Base-by-base conservation (phyloP, 2,113 vertebrate genomes). In the Tragulus kanchil region DNA sequence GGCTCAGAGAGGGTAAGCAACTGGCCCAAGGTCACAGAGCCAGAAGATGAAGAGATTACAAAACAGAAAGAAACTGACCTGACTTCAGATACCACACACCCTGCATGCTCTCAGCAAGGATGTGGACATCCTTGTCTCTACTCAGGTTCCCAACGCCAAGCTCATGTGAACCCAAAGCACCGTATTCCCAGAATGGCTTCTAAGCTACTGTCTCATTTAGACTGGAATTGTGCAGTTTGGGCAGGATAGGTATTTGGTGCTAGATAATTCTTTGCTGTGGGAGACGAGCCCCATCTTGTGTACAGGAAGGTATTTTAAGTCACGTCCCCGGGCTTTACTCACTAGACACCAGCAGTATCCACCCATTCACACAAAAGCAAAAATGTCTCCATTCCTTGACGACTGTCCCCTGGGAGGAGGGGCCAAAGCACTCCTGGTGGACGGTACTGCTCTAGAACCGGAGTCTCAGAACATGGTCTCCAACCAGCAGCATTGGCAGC, bases 1-100 rank as follows among this genome's bases (percentile, higher is more conserved):
- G 67, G 81, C 61, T 75, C 94, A 81, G 81, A 94, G 69, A 92
- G n/a, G 36, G 56, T 6, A 36, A 77, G 65, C n/a, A 87, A 81
- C n/a, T 58, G 28, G 52, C 14, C 17, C 81, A 31, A 84, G 45
- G 85, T 50, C 89, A 67, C 50, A 73, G 48, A 75, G 61, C 86
- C 69, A 17, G 58, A 21, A 85, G 36, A 48, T 21, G 10, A 79
- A 14, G 69, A 85, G 21, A 16, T 31, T 0, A 45, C 45, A 26
- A 65, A 16, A 71, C 9, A 54, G 75, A 36, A 79, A 69, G 3
- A 67, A 9, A 23, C 6, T 13, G 8, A 26, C 16, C 11, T 85
- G 64, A 77, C 52, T 59, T 25, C 6, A 90, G 12, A 58, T 1
- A 11, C 48, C 21, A 6, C 0, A 42, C 23, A 25, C 42, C 25